Evolutionary conservation across 2,113 vertebrate genomes (phyloP).

Genomic region (Athene noctua): DNA sequence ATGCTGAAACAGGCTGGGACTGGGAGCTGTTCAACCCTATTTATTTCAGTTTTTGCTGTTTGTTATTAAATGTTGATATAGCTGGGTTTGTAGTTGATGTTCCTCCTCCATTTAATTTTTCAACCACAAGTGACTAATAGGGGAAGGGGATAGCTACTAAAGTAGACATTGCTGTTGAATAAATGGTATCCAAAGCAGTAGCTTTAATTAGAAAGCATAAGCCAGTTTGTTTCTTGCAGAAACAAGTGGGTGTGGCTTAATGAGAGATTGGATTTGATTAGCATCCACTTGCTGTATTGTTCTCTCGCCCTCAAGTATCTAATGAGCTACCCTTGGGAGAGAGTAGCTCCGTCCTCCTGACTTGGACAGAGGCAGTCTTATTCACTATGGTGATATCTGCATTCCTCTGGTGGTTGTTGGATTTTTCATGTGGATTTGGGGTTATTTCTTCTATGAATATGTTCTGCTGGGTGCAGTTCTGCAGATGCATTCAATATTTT

Average conservation of each 20-base stretch:
- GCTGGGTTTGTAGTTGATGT: not conserved
- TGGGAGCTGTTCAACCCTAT: not conserved
- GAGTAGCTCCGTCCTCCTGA: not conserved
- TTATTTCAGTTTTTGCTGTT: not conserved
- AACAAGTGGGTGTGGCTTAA: accelerated
- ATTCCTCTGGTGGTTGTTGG: not conserved
- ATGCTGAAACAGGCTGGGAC: not conserved
- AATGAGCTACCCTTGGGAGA: not conserved
- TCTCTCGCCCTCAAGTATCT: not conserved
- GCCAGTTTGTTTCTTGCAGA: not conserved
- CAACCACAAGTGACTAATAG: not conserved
- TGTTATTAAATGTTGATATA: not conserved
- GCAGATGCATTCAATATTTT: not conserved
- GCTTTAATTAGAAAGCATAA: not conserved
- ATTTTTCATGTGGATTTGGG: not conserved
- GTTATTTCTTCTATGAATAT: not conserved
- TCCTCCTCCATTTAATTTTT: no score
- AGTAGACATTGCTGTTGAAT: not conserved
- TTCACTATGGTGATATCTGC: not conserved
- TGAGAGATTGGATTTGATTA: not conserved
- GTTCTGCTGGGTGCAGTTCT: not conserved
- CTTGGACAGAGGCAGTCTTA: not conserved
- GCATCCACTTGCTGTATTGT: not conserved
- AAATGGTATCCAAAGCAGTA: not conserved
- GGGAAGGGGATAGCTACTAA: not conserved